A percentile compares a stretch with the other conserved stretches of the same genome.
Conservation (phyloP, 1,140 invertebrate species). For the Conopomorpha cramerella region DNA sequence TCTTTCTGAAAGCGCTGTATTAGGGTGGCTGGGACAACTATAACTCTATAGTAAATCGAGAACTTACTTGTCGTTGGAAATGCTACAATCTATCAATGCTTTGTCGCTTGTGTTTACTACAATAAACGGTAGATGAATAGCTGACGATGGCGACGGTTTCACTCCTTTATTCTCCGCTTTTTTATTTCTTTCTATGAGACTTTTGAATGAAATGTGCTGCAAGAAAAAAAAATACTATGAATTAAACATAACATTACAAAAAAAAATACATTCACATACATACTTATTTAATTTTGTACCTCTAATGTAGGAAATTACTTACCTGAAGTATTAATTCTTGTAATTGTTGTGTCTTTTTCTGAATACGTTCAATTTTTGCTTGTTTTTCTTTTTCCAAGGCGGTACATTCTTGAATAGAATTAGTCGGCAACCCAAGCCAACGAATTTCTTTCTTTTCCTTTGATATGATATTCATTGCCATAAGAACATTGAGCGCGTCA, state of each 20-base stretch:
- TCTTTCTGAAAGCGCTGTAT: too few species aligned
- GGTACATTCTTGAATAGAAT: slow-evolving; percentile 92
- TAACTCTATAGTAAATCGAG: too few species aligned
- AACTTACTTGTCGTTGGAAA: slow-evolving; percentile 97
- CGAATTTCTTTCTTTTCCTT: slow-evolving; percentile 99
- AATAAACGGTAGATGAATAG: slow-evolving; percentile 97
- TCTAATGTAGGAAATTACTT: too few species aligned
- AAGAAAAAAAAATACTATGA: slow-evolving; percentile 24
- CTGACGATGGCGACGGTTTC: slow-evolving; percentile 83
- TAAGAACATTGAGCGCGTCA: slow-evolving; percentile 98
- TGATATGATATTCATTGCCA: slow-evolving; percentile 99
- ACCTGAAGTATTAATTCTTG: slow-evolving; percentile 91
- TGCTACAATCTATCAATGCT: slow-evolving; percentile 98
- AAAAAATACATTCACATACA: too few species aligned
- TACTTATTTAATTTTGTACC: too few species aligned
- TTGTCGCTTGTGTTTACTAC: slow-evolving; percentile 98
- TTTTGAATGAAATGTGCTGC: slow-evolving; percentile 98
- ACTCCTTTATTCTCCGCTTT: slow-evolving; percentile 76
- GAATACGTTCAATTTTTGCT: slow-evolving; percentile 85
- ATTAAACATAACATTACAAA: background rate
- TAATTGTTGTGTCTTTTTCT: slow-evolving; percentile 92
- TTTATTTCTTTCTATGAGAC: slow-evolving; percentile 89
- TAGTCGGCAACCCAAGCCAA: slow-evolving; percentile 98
- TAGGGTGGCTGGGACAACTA: too few species aligned
- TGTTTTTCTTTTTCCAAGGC: slow-evolving; percentile 90